Conservation (phyloP, 2,888 invertebrate genomes). For the Campoplex capitator region DNA sequence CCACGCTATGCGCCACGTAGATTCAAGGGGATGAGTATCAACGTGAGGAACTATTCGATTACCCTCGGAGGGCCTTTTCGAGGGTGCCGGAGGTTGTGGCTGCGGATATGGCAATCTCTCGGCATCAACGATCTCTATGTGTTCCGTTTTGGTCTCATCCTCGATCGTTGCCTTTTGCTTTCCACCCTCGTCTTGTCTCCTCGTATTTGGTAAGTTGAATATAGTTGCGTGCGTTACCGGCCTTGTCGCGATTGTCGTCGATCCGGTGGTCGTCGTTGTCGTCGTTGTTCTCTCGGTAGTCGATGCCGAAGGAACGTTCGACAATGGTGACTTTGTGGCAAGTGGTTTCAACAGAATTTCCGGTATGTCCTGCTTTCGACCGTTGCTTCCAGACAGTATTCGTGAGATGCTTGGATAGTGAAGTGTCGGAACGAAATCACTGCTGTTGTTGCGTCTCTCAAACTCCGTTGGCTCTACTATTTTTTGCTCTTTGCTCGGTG, state of each 20-base stretch:
- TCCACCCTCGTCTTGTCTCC: slow-evolving; percentile 76
- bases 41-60: slow-evolving; percentile 83
- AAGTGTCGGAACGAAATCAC: slow-evolving; percentile 89
- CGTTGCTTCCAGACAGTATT: slow-evolving; percentile 94
- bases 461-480: slow-evolving; percentile 69
- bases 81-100: slow-evolving; percentile 81
- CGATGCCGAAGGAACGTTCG: slow-evolving; percentile 85
- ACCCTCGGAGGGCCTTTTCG: slow-evolving; percentile 76
- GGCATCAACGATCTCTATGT: slow-evolving; percentile 80
- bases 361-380: slow-evolving; percentile 92
- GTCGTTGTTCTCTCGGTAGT: slow-evolving; percentile 77
- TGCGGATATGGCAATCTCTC: slow-evolving; percentile 82
- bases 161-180: slow-evolving; percentile 68
- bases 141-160: slow-evolving; percentile 78
- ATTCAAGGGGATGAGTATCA: slow-evolving; percentile 84
- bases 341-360: slow-evolving; percentile 88
- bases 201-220: slow-evolving; percentile 81
- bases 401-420: slow-evolving; percentile 94
- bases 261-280: slow-evolving; percentile 73
- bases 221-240: slow-evolving; percentile 81
- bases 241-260: slow-evolving; percentile 59
- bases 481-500: slow-evolving; percentile 77
- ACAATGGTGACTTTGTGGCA: slow-evolving; percentile 79
- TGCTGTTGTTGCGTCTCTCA: slow-evolving; percentile 83
- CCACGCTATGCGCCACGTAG: slow-evolving; percentile 94